Evolutionary conservation across 2,797 vertebrate species (phyloP).

Genomic region (Anableps anableps): DNA sequence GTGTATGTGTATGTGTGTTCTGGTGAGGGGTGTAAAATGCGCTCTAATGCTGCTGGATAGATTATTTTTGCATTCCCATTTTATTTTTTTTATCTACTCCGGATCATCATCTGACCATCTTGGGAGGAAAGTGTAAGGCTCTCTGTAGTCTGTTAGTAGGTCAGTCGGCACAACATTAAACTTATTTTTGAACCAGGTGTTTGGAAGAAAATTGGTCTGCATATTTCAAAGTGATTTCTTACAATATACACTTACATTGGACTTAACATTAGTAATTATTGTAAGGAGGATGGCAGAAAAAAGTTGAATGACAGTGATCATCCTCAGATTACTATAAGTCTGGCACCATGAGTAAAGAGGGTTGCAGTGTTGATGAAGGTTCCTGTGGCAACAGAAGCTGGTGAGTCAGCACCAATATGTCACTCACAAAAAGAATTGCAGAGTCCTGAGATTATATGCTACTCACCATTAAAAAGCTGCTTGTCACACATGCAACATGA

Average conservation of each 20-base stretch:
- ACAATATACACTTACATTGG: not conserved
- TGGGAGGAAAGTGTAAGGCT: not conserved
- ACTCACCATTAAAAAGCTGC: not conserved
- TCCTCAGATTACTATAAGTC: not conserved
- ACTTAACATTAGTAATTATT: not conserved
- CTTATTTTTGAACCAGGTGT: too few relatives aligned
- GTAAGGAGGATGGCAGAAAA: not conserved
- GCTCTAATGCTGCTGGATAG: too few relatives aligned
- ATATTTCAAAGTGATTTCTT: not conserved
- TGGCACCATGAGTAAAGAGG: not conserved
- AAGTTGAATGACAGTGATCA: slow-evolving; percentile 1
- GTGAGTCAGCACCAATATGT: slow-evolving; percentile 7
- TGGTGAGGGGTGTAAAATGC: too few relatives aligned
- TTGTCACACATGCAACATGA: slow-evolving; percentile 1
- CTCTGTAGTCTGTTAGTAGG: not conserved
- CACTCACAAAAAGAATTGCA: slow-evolving; percentile 9
- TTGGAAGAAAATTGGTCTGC: not conserved
- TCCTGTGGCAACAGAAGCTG: slow-evolving; percentile 1
- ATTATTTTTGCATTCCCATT: too few relatives aligned
- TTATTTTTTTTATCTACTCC: not conserved
- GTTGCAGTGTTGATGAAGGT: slow-evolving; percentile 6
- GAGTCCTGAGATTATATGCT: slow-evolving; percentile 1
- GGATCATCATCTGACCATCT: not conserved
- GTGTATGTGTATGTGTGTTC: too few relatives aligned
- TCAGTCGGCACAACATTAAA: not conserved